These are phyloP conservation scores for Anthopleura sola DNA, from an alignment of 64 coral and sea anemone species.

Conservation along the genomic window DNA sequence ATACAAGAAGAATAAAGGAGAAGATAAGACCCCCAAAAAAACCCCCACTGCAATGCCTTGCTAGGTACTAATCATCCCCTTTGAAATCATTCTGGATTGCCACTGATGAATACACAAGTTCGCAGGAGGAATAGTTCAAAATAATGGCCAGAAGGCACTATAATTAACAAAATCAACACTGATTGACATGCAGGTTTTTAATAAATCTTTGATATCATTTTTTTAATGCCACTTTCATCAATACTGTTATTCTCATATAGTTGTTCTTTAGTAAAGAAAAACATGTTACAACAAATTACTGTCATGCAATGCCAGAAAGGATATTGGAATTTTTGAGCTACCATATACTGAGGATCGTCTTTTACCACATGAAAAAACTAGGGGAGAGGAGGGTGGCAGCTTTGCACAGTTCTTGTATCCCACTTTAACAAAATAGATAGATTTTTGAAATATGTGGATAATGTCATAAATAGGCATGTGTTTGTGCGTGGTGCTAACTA, in stretches of 20 bases:
- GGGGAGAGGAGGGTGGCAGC: no score
- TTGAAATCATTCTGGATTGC: no score
- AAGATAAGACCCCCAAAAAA: no score
- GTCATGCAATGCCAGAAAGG: neutral
- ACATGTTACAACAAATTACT: neutral
- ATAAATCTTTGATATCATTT: neutral
- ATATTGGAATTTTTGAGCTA: neutral
- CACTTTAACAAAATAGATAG: no score
- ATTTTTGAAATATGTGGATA: neutral
- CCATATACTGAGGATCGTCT: no score
- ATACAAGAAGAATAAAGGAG: no score
- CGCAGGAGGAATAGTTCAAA: no score
- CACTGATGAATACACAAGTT: no score
- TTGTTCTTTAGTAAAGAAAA: neutral
- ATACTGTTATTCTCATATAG: neutral
- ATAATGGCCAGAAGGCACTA: neutral
- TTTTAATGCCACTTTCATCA: neutral
- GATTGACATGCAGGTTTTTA: neutral
- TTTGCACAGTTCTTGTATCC: no score
- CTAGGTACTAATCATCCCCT: no score
- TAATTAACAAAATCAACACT: neutral
- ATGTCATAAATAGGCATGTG: neutral
- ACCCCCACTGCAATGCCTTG: no score
- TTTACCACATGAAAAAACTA: no score
- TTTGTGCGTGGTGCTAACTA: neutral